These are phyloP conservation scores for Lepisosteus osseus DNA, from an alignment of 2,113 vertebrate genomes.

Conservation along the genomic window DNA sequence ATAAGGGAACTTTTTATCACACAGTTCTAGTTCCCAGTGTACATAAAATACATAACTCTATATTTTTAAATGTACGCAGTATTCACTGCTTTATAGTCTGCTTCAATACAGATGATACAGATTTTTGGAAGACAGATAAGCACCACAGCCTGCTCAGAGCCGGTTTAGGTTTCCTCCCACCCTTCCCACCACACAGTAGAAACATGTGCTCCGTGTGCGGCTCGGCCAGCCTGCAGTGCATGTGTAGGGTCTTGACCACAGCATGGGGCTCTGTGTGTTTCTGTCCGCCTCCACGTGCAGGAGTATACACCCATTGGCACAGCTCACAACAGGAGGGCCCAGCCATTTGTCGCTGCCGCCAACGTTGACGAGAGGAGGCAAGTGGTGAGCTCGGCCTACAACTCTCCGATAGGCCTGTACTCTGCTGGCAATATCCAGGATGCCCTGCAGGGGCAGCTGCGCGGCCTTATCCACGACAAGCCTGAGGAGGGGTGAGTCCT, in stretches of 20 bases:
- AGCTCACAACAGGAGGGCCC: constrained; percentile 88
- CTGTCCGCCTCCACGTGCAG: constrained; percentile 74
- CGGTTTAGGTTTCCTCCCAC: no score
- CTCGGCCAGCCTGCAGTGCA: not conserved
- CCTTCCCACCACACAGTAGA: no score
- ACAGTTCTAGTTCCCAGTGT: no score
- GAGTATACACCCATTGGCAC: constrained; percentile 88
- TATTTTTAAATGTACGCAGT: no score
- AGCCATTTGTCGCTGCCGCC: constrained; percentile 91
- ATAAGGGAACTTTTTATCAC: no score
- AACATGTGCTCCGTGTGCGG: not conserved
- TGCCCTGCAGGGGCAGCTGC: constrained; percentile 89
- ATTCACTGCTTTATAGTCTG: no score
- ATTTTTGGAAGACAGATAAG: no score
- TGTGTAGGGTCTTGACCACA: not conserved
- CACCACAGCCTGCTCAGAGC: no score
- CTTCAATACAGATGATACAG: no score
- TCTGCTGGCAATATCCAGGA: constrained; percentile 96
- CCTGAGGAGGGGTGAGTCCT: constrained; percentile 74
- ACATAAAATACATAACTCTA: no score
- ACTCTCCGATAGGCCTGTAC: constrained; percentile 96
- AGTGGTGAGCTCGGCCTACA: constrained; percentile 96
- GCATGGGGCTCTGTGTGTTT: constrained; percentile 74
- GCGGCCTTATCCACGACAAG: constrained; percentile 78
- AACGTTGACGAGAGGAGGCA: constrained; percentile 93